phyloP scores from a whole-genome alignment of 2,113 vertebrate species.

The Oreochromis aureus region DNA sequence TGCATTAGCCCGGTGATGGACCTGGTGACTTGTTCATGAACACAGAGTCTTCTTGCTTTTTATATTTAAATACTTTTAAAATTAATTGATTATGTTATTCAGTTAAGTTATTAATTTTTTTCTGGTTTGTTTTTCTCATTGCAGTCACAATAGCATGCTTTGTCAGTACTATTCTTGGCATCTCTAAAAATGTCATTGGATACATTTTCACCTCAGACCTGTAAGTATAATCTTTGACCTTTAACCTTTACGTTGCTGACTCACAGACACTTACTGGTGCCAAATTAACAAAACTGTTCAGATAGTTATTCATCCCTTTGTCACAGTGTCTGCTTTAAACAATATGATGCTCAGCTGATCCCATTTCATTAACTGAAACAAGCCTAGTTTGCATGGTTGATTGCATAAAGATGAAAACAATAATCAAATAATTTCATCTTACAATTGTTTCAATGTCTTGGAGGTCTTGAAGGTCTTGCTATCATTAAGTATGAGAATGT shows the following conservation, averaged over 20 bases:
- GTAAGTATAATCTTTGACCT: conserved; percentile 64
- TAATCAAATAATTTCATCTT: neutral
- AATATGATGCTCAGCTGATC: neutral
- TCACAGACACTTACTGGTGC: neutral
- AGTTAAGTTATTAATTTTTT: neutral
- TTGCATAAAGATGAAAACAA: neutral
- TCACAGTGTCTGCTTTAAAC: neutral
- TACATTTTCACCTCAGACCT: conserved; percentile 82
- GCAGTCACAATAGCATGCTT: conserved; percentile 73
- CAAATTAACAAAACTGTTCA: neutral
- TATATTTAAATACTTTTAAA: neutral
- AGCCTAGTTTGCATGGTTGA: neutral
- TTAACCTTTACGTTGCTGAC: neutral
- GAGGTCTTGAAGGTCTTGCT: neutral
- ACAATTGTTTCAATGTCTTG: neutral
- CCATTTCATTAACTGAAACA: neutral
- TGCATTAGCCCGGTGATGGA: neutral
- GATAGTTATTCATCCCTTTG: neutral
- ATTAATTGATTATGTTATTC: neutral
- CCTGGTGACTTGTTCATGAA: neutral
- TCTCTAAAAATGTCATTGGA: conserved; percentile 70
- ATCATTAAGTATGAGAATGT: neutral
- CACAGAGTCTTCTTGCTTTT: neutral
- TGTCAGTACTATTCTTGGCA: conserved; percentile 49
- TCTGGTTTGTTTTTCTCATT: neutral